Evolutionary conservation across 2,113 vertebrate genomes (phyloP), one percentile per base, ranked within the genome.

Genomic region (Tragelaphus scriptus): DNA sequence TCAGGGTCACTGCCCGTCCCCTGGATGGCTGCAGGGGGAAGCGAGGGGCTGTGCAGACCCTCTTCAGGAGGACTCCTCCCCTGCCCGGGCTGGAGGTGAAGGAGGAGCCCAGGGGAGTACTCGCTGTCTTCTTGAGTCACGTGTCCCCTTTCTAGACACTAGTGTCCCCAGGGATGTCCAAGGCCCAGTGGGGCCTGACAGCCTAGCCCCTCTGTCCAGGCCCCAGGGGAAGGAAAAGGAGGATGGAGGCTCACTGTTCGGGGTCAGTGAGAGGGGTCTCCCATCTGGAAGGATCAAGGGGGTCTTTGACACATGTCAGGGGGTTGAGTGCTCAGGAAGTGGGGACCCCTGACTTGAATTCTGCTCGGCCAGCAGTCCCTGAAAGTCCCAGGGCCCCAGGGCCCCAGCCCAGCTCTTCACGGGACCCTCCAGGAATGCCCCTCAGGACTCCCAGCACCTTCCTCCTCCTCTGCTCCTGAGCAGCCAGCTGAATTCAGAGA

Each of bases 221-320:
- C 6, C 51, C 49, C 17, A 4, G 32, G 8, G 6, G 4, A 7
- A 0, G 7, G 8, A 7, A 5, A 2, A 10, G 26, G n/a, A 59
- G 36, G 14, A 26, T 71, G 10, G 12, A 71, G 36, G 13, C 61
- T 2, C 4, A 2, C 36, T 19, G 30, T 44, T n/a, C 25, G 2
- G 2, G n/a, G 32, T 21, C 26, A 7, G 63, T 0, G 4, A 8
- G 3, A 68, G 49, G 9, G 14, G 21, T 30, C 79, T 51, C 63
- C 26, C 19, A 30, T 7, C 55, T 16, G 4, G 9, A 1, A 63
- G 44, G 23, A 80, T 21, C 49, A 11, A 14, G 13, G 21, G 6
- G 12, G 14, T 71, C 68, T 53, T 47, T n/a, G 25, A 58, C 75
- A 44, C 7, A 68, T 12, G 26, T 47, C 87, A 63, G 40, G 61